phyloP scores from a whole-genome alignment of 2,113 vertebrate genomes.

The Scortum barcoo region DNA sequence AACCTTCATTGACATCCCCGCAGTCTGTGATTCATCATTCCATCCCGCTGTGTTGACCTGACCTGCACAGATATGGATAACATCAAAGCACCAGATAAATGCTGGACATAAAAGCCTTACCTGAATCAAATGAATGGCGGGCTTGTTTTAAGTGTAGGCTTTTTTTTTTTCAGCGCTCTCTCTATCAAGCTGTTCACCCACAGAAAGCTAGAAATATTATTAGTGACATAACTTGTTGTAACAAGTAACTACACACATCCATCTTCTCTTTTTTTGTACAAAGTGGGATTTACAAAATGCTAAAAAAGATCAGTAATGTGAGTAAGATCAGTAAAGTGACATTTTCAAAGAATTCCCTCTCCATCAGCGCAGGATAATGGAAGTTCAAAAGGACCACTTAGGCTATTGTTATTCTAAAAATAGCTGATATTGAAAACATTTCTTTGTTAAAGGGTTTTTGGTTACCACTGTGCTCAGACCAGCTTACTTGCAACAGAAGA shows the following conservation, averaged over 20 bases:
- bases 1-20: slow-evolving; percentile 61
- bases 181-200: slow-evolving; percentile 23
- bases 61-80: slow-evolving; percentile 54
- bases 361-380: neutral
- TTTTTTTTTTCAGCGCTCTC: slow-evolving; percentile 9
- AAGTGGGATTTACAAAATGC: neutral
- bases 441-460: neutral
- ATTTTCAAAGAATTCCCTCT: slow-evolving; percentile 17
- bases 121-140: slow-evolving; percentile 47
- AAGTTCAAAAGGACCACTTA: slow-evolving; percentile 6
- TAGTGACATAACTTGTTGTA: slow-evolving; percentile 7
- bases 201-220: slow-evolving; percentile 4
- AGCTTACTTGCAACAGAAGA: neutral
- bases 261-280: slow-evolving; percentile 8
- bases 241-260: neutral
- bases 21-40: slow-evolving; percentile 62
- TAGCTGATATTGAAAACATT: slow-evolving; percentile 1
- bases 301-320: slow-evolving; percentile 23
- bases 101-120: slow-evolving; percentile 55
- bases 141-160: neutral
- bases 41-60: slow-evolving; percentile 34
- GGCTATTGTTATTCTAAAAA: slow-evolving; percentile 7
- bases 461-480: neutral
- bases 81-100: slow-evolving; percentile 60
- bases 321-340: slow-evolving; percentile 25